Percentiles rank a stretch among this genome's conserved stretches.
Conservation (phyloP, 2,888 invertebrate genomes). For the Thereva nobilitata region DNA sequence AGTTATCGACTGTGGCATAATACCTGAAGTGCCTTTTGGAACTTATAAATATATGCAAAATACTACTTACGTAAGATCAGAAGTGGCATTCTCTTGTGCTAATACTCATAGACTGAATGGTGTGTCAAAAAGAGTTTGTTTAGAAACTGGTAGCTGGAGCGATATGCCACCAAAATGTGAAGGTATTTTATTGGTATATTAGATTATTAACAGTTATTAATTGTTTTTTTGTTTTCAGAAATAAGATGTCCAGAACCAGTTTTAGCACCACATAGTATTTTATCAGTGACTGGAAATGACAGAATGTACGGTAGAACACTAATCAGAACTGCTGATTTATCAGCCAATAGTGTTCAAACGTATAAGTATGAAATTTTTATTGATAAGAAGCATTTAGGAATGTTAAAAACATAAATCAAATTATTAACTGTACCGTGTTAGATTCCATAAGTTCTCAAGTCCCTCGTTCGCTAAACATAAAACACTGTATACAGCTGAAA, state of each 20-base stretch:
- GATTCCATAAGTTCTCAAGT: too few relatives aligned
- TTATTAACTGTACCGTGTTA: too few relatives aligned
- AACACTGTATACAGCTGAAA: too few relatives aligned
- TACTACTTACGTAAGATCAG: conserved; percentile 79
- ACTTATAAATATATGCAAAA: conserved; percentile 74
- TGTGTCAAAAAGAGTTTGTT: conserved; percentile 71
- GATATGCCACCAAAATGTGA: conserved; percentile 84
- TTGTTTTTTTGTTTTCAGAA: conserved; percentile 62
- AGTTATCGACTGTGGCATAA: conserved; percentile 89
- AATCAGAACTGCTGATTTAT: conserved; percentile 73
- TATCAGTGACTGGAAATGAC: conserved; percentile 89
- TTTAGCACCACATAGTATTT: conserved; percentile 80
- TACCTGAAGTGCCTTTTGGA: conserved; percentile 78
- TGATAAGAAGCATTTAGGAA: too few relatives aligned
- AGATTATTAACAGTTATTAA: too few relatives aligned
- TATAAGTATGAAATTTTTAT: conserved; percentile 63
- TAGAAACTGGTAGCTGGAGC: conserved; percentile 80
- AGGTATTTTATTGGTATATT: conserved; percentile 50
- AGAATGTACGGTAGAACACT: conserved; percentile 84
- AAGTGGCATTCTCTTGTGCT: conserved; percentile 78
- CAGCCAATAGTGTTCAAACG: conserved; percentile 70
- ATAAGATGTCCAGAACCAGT: conserved; percentile 85
- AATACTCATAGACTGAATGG: conserved; percentile 80
- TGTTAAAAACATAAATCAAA: too few relatives aligned
- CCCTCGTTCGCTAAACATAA: too few relatives aligned